A percentile compares a stretch with the other conserved stretches of the same genome.
Evolutionary conservation across 92 coral and sea anemone genomes (phyloP).

Genomic region (Phymanthus crucifer): DNA sequence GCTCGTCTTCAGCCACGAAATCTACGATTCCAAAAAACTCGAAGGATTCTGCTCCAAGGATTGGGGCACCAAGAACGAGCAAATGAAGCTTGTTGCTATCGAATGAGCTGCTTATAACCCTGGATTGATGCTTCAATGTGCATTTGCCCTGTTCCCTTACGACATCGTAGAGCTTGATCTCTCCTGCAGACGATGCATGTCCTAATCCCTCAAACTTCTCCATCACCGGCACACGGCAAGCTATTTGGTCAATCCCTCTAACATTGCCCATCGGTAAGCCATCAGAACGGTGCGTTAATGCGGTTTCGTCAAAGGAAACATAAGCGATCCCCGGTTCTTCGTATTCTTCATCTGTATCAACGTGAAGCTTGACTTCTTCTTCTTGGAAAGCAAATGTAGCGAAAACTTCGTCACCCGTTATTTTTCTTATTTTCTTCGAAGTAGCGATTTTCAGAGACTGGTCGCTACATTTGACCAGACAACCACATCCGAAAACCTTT

Average conservation of each 20-base stretch:
- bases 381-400: not conserved
- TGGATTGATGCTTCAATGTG: not conserved
- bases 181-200: not conserved
- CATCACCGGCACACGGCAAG: not conserved
- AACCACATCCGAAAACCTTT: not conserved
- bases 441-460: not conserved
- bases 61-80: not conserved
- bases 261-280: not conserved
- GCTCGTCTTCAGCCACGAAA: not conserved
- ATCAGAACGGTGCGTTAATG: not conserved
- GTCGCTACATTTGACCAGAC: not conserved
- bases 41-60: not conserved
- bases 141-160: not conserved
- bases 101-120: not conserved
- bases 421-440: not conserved
- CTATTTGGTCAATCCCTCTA: not conserved
- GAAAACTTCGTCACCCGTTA: not conserved
- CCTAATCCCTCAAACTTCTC: not conserved
- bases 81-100: not conserved
- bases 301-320: not conserved
- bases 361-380: not conserved
- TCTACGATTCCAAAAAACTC: slow-evolving; percentile 3
- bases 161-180: not conserved
- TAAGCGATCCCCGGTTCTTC: not conserved
- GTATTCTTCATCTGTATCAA: not conserved